Evolutionary conservation across 2,113 vertebrate genomes (phyloP), one percentile per base, ranked within the genome.

Genomic region (Mesoclemmys tuberculata): DNA sequence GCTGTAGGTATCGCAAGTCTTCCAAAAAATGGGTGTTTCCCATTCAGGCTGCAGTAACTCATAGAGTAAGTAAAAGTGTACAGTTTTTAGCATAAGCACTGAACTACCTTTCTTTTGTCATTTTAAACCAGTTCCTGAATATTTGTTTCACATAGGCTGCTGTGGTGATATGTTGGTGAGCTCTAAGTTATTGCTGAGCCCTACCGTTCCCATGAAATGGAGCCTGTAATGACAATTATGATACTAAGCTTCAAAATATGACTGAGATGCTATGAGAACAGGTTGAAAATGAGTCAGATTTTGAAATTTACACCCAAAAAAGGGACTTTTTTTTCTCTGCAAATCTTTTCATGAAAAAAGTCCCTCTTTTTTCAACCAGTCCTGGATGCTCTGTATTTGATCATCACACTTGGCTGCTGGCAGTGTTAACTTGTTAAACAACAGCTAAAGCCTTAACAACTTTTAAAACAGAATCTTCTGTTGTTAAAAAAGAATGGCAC

Each of bases 401-500:
- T 77, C 88, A 21, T 61, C 31, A 49, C 38, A n/a, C n/a, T 75
- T 83, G n/a, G 2, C 74, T 77, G 41, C 14, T 77, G 26, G 22
- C 54, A 79, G 7, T 88, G 46, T 11, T 80, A 93, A 96, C 44
- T 88, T 80, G 41, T 18, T 96, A 92, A 97, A 96, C 64, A 51
- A 93, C 95, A 79, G 4, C 19, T 38, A 8, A 44, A 46, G 29
- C 18, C 48, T 24, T 35, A 31, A 26, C 75, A 78, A 78, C 74
- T 77, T 77, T n/a, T 83, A 82, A 71, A 94, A 93, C 29, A 93
- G 68, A 91, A 85, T 51, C 94, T 74, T 51, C 52, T 90, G 64
- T 58, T 90, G 92, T 89, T 96, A 87, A 92, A 97, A 97, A 96
- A 94, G 88, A 97, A 74, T 8, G 29, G 93, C 97, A 87, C 83